These are phyloP conservation scores for Deilephila porcellus DNA, from an alignment of 2,888 invertebrate genomes.

Conservation along the genomic window DNA sequence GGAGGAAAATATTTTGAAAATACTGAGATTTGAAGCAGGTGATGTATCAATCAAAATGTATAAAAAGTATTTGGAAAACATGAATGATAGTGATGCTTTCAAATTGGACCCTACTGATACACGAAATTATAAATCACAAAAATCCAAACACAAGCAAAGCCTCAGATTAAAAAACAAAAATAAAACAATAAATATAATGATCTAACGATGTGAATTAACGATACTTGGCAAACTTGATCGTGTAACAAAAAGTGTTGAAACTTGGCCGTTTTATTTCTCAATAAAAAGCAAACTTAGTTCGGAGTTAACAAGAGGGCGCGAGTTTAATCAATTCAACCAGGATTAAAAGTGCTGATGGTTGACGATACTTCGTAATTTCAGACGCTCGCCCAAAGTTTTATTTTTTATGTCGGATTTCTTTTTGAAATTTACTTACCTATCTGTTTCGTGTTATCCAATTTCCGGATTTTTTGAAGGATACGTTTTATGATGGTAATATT, in stretches of 20 bases:
- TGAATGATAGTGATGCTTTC: too few species aligned
- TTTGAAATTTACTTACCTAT: slow-evolving; percentile 7
- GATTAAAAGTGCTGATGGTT: slow-evolving; percentile 49
- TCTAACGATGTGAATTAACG: slow-evolving; percentile 38
- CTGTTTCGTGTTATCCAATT: slow-evolving; percentile 13
- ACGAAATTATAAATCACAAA: too few species aligned
- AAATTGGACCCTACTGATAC: too few species aligned
- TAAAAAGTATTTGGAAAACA: too few species aligned
- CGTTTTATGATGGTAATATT: too few species aligned
- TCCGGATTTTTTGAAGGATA: neutral
- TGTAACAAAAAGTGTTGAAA: slow-evolving; percentile 38
- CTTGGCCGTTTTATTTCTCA: slow-evolving; percentile 51
- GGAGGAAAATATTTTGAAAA: neutral
- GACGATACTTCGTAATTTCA: slow-evolving; percentile 44
- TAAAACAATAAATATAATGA: slow-evolving; percentile 46
- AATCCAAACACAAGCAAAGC: neutral
- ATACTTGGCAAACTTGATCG: slow-evolving; percentile 42
- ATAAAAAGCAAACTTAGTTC: slow-evolving; percentile 55
- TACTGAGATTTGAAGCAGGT: neutral
- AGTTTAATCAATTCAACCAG: slow-evolving; percentile 52
- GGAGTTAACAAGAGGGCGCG: slow-evolving; percentile 48
- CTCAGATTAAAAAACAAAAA: slow-evolving; percentile 35
- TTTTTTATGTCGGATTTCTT: neutral
- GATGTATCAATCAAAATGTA: too few species aligned
- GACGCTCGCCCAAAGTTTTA: slow-evolving; percentile 40